Evolutionary conservation across 2,888 invertebrate genomes (phyloP), one percentile per base, ranked within the genome.

Genomic region (Limnephilus auricula): DNA sequence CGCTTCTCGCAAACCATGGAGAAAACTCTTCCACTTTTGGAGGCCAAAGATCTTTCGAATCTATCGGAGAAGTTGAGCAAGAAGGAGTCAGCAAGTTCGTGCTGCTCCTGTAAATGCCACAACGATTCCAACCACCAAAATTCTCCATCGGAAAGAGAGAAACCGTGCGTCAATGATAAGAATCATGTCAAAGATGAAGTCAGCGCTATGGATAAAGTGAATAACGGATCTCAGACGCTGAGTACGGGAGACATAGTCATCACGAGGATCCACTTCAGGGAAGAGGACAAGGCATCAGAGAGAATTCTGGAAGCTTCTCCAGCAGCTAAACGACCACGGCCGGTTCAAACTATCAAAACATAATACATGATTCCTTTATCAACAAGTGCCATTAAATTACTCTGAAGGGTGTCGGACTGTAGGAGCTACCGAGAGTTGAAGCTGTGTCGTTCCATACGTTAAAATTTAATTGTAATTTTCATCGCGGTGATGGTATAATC

Each of bases 241-340:
- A 98, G 98, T 94, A 99, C 99, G 31, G 99, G 99, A 89, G 99
- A 99, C 94, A 98, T 99, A 94, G 98, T 98, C 90, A 98, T 99
- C 94, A 98, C 98, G 84, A 97, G 98, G 95, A 98, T 98, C 94
- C 96, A 96, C 93, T 96, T 96, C 94, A 94, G 95, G 86, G 96
- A 96, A 93, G 96, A 96, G 93, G 96, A 96, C 92, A 96, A 96
- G 93, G 93, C 94, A 0, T 95, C 95, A 87, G 96, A 96, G 93
- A 95, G 95, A 93, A 94, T 95, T 91, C 94, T 96, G 0, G 96
- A 96, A 93, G 96, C 96, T n/a, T 94, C 95, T 18, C 95, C 96
- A 13, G 93, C 94, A 90, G 95, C 94, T 94, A 96, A 95, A 79
- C 79, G 91, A 32, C 85, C 92, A n/a, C 89, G 90, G 32, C 89